Evolutionary conservation across 2,888 invertebrate genomes (phyloP).

Genomic region (Habroteleia sp.): DNA sequence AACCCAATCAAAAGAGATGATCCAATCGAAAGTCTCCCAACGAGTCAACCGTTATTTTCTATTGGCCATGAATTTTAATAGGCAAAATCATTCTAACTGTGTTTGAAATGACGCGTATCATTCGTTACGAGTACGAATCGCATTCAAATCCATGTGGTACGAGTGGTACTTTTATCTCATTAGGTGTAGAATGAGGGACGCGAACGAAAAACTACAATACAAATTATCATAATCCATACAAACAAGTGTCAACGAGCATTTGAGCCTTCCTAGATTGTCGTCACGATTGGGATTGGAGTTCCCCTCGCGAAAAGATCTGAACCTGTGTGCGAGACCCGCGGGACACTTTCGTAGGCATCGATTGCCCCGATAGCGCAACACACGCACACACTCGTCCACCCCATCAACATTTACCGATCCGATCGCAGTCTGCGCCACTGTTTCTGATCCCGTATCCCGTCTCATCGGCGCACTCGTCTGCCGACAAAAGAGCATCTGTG

Average conservation of each 20-base stretch:
- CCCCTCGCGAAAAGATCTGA: slow-evolving; percentile 19
- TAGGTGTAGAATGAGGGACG: slow-evolving; percentile 61
- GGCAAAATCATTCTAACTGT: background rate
- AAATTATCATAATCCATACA: slow-evolving; percentile 75
- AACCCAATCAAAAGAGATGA: too few relatives aligned
- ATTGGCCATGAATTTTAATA: too few relatives aligned
- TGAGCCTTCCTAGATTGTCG: slow-evolving; percentile 78
- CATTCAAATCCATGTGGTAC: slow-evolving; percentile 20
- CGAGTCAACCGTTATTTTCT: too few relatives aligned
- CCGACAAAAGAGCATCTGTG: slow-evolving; percentile 77
- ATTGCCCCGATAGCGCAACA: slow-evolving; percentile 66
- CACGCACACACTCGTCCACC: slow-evolving; percentile 60
- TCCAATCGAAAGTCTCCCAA: too few relatives aligned
- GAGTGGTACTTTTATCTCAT: slow-evolving; percentile 67
- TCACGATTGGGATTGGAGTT: slow-evolving; percentile 49
- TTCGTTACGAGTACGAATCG: slow-evolving; percentile 2
- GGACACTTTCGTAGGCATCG: slow-evolving; percentile 70
- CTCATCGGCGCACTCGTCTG: slow-evolving; percentile 70
- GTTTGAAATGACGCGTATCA: slow-evolving; percentile 20
- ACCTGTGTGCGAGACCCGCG: slow-evolving; percentile 70
- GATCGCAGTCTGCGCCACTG: slow-evolving; percentile 54
- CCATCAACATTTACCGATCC: slow-evolving; percentile 61
- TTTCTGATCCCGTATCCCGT: slow-evolving; percentile 64
- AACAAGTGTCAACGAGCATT: slow-evolving; percentile 79
- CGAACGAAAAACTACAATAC: slow-evolving; percentile 66